Conservation (phyloP, 2,113 vertebrate genomes). For the Triplophysa siluroides region DNA sequence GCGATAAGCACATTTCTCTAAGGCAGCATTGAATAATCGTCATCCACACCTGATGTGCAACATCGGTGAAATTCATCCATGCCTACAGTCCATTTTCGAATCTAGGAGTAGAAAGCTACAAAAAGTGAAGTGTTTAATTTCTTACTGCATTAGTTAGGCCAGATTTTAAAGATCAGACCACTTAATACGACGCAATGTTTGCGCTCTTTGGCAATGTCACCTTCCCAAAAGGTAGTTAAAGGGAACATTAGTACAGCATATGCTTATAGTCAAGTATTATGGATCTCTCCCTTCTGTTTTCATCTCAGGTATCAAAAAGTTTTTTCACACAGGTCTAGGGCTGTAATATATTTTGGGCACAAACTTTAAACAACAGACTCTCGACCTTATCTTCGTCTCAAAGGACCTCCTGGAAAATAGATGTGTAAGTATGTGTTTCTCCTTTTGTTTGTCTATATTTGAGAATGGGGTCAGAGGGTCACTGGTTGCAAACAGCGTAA, state of each 20-base stretch:
- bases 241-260: too few species aligned
- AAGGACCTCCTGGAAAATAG: background rate
- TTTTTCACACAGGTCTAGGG: background rate
- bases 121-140: background rate
- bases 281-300: too few species aligned
- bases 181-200: too few species aligned
- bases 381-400: background rate
- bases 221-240: too few species aligned
- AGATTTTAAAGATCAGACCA: too few species aligned
- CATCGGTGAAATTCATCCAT: background rate
- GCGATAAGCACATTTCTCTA: background rate
- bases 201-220: too few species aligned
- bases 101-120: background rate
- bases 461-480: background rate
- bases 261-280: too few species aligned
- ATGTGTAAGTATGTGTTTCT: slow-evolving; percentile 1
- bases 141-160: too few species aligned
- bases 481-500: slow-evolving; percentile 38
- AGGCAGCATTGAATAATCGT: background rate
- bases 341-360: background rate
- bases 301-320: too few species aligned
- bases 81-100: background rate
- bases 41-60: background rate
- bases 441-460: slow-evolving; percentile 9
- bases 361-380: background rate